phyloP scores from a whole-genome alignment of 1,140 invertebrate genomes.

The Drosophila melanogaster region Release_6_plus_ISO1_MT NC_004354.4:14209001-14209500 shows the following conservation, averaged over 20 bases:
- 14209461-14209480: no score
- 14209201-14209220: constrained; percentile 5
- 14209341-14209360: constrained; percentile 55
- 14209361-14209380: constrained; percentile 38
- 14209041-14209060: constrained; percentile 69
- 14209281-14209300: constrained; percentile 45
- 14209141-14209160: constrained; percentile 8
- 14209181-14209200: constrained; percentile 22
- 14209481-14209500: no score
- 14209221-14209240: constrained; percentile 1
- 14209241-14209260: constrained; percentile 21
- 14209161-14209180: constrained; percentile 64
- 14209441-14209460: no score
- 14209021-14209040: constrained; percentile 66
- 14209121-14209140: constrained; percentile 19
- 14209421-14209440: not conserved
- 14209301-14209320: constrained; percentile 52
- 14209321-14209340: constrained; percentile 66
- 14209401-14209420: constrained; percentile 1
- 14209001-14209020: constrained; percentile 12
- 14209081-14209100: constrained; percentile 32
- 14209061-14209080: constrained; percentile 32
- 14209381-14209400: constrained; percentile 5
- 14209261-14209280: constrained; percentile 75
- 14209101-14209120: constrained; percentile 46